Base-by-base conservation (phyloP, 2,888 invertebrate species). In the Cephus pulcher region DNA sequence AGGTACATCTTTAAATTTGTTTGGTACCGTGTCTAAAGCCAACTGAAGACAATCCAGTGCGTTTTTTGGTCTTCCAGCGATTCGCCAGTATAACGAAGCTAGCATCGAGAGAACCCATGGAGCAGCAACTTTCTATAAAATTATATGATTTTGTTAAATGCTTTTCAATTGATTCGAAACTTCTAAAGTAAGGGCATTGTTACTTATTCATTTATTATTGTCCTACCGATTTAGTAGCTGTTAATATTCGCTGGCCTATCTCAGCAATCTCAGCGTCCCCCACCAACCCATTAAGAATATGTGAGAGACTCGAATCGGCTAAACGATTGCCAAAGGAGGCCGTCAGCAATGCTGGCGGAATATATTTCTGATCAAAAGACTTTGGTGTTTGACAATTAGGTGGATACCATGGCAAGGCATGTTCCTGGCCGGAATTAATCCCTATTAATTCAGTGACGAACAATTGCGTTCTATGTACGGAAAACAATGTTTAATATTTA, bases 41-140 rank as follows among this genome's bases (percentile, higher is more conserved):
- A 94, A 91, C 71, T 95, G 93, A 11, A 96, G 92, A 89, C 97
- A 97, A 84, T 95, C 94, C 11, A 96, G 90, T 0, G 95, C 95
- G 87, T 95, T 95, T 74, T 93, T 92, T 56, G 94, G 93, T 87
- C 96, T 95, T 11, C 95, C 95, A 4, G 95, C 93, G 1, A 95
- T 94, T 12, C 96, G 93, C 96, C 96, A 97, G 90, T 96, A 96
- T 32, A 96, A 91, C 0, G 95, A 96, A 0, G 96, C 95, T 70
- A 97, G 89, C 15, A 95, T 95, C 84, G 94, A 94, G 33, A 96
- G 89, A 11, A 96, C 92, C 97, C 97, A 97, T 81, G 93, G 93
- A 0, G 96, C 95, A 0, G 95, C 96, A 75, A 95, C 92, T 91
- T 94, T 94, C 96, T 96, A 91, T 4, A 88, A 88, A 89, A 80